A percentile compares a stretch with the other conserved stretches of the same genome.
Evolutionary conservation across 2,797 vertebrate species (phyloP).

Genomic region (Danio tinwini): DNA sequence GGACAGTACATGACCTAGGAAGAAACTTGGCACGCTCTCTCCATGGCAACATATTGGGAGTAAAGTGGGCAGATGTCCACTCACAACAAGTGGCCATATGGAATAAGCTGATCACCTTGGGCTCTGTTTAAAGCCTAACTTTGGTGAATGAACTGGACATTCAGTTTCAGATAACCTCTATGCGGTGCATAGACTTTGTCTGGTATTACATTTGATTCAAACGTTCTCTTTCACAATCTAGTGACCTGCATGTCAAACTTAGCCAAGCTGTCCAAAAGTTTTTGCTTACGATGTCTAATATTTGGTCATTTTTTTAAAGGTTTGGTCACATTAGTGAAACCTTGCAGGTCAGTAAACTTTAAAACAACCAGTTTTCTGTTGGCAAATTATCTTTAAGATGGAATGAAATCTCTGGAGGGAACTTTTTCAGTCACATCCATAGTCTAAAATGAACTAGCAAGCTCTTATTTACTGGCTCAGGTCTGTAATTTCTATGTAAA

Average conservation of each 20-base stretch:
- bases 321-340: too few species aligned
- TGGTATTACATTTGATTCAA: not conserved
- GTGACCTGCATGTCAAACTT: not conserved
- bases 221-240: not conserved
- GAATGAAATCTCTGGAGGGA: too few species aligned
- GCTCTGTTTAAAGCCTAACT: constrained; percentile 32
- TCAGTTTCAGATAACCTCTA: not conserved
- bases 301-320: not conserved
- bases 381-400: too few species aligned
- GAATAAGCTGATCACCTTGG: constrained; percentile 45
- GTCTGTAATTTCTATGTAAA: not conserved
- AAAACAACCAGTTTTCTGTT: too few species aligned
- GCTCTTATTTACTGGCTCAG: not conserved
- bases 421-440: not conserved
- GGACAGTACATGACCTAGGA: not conserved
- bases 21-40: constrained; percentile 1
- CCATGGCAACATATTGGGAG: constrained; percentile 4
- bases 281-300: not conserved
- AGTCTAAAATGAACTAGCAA: not conserved
- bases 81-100: constrained; percentile 42
- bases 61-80: constrained; percentile 34
- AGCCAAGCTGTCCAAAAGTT: not conserved
- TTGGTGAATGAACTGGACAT: constrained; percentile 4
- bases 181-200: not conserved
- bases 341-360: too few species aligned